Conservation (phyloP, 2,888 invertebrate species). For the Argyresthia albistria region DNA sequence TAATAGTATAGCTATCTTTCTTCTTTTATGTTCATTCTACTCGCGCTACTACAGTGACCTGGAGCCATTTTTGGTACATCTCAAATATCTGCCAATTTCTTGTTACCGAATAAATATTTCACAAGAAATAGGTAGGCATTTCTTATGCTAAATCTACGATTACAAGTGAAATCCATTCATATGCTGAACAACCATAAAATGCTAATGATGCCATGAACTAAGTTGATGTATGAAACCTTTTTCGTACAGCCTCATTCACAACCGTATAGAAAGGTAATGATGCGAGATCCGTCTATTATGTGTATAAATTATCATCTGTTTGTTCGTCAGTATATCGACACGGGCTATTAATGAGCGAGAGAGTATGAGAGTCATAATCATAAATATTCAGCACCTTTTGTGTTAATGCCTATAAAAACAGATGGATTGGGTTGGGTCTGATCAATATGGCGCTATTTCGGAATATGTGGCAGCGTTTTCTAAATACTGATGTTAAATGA, state of each 20-base stretch:
- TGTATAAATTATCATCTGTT: conserved; percentile 11
- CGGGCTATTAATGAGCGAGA: conserved; percentile 37
- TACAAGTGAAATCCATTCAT: too few species aligned
- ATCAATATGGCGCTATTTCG: background rate
- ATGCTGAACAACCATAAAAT: background rate
- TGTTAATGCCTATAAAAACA: conserved; percentile 37
- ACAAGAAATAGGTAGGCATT: too few species aligned
- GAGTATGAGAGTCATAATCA: conserved; percentile 23
- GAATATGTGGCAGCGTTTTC: too few species aligned
- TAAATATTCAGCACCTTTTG: conserved; percentile 46
- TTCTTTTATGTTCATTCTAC: too few species aligned
- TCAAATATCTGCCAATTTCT: too few species aligned
- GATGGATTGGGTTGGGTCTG: conserved; percentile 16
- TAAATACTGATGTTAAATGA: too few species aligned
- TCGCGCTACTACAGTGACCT: too few species aligned
- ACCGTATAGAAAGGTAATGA: conserved; percentile 50
- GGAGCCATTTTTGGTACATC: too few species aligned
- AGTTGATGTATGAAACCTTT: conserved; percentile 10
- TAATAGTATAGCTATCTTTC: too few species aligned
- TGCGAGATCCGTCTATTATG: conserved; percentile 20
- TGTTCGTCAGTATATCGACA: conserved; percentile 23
- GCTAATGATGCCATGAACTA: background rate
- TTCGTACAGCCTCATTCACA: conserved; percentile 19
- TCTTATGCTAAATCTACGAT: too few species aligned
- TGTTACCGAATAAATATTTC: too few species aligned